Percentiles rank a stretch among this genome's conserved stretches.
Conservation (phyloP, 2,113 vertebrate genomes). For the Halcyon senegalensis region DNA sequence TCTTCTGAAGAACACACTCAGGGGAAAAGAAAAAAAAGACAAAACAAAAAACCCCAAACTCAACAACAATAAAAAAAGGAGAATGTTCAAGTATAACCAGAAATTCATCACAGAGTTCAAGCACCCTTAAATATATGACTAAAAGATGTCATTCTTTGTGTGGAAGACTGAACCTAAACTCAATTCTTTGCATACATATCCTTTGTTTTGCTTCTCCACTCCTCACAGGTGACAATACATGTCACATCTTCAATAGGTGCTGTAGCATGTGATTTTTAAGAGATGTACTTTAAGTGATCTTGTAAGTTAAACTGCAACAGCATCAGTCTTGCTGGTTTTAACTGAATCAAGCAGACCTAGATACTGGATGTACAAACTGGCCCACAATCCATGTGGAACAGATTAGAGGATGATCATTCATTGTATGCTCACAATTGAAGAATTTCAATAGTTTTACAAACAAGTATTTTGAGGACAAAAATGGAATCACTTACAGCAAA, state of each 20-base stretch:
- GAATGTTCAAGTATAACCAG: neutral
- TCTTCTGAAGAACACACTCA: neutral
- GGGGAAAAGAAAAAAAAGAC: neutral
- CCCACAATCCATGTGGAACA: neutral
- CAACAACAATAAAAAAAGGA: neutral
- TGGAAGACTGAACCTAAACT: neutral
- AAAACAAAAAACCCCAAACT: no score
- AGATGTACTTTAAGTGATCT: neutral
- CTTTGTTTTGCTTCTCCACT: neutral
- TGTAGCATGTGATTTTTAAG: neutral
- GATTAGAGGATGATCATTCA: conserved; percentile 5
- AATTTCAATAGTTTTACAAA: conserved; percentile 19
- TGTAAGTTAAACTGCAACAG: neutral
- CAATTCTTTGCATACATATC: neutral
- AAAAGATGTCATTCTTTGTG: neutral
- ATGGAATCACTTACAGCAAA: neutral
- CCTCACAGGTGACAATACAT: neutral
- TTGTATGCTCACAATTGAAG: neutral
- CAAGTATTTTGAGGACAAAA: neutral
- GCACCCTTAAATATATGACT: neutral
- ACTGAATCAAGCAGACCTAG: neutral
- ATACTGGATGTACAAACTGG: neutral
- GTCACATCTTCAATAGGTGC: neutral
- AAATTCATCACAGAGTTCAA: neutral
- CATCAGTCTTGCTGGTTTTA: neutral